These are phyloP conservation scores for Pseudopodoces humilis DNA, from an alignment of 2,113 vertebrate species.

Conservation along the genomic window DNA sequence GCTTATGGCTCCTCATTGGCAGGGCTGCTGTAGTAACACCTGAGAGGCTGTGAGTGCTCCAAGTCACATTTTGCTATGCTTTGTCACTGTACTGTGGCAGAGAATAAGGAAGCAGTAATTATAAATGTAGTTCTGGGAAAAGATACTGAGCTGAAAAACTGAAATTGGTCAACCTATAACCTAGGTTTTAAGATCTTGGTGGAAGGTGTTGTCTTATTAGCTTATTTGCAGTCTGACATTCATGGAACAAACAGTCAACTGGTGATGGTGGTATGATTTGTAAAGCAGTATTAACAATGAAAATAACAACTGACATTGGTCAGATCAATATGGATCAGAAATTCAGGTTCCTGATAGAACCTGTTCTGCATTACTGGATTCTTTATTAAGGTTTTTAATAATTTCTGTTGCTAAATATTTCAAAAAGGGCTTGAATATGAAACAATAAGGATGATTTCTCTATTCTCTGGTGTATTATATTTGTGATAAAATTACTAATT, in stretches of 20 bases:
- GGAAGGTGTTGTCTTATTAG: neutral
- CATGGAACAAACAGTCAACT: neutral
- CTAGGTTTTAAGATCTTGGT: neutral
- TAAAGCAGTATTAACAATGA: neutral
- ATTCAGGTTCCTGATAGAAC: neutral
- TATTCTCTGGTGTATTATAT: neutral
- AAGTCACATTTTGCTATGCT: neutral
- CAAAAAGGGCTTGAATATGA: neutral
- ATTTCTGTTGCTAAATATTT: neutral
- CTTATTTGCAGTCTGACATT: neutral
- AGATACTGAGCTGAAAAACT: neutral
- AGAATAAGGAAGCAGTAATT: neutral
- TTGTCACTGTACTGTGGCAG: neutral
- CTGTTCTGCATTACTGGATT: neutral
- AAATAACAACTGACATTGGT: neutral
- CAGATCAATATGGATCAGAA: neutral
- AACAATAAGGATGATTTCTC: neutral
- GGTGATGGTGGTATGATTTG: neutral
- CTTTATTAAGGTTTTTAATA: neutral
- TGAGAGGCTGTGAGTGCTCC: neutral
- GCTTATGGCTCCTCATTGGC: neutral
- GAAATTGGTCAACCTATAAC: neutral
- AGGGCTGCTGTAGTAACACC: neutral
- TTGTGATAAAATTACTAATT: neutral
- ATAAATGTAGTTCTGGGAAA: neutral